Evolutionary conservation across 1,140 invertebrate species (phyloP), one percentile per base, ranked within the genome.

Genomic region (Diachasmimorpha longicaudata): DNA sequence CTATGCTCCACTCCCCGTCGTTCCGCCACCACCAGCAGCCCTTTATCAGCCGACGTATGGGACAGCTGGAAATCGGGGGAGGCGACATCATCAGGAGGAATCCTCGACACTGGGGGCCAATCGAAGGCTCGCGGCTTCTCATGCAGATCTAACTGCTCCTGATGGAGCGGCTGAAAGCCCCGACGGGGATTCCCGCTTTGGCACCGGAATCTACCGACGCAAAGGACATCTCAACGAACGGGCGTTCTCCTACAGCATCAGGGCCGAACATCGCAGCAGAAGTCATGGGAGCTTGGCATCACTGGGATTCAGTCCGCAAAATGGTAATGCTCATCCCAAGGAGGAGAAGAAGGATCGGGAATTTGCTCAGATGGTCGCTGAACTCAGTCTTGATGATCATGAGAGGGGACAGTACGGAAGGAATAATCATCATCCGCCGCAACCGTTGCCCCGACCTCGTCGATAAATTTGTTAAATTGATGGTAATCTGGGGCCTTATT

Each of bases 171-270:
- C 73, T 6, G 91, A 92, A 63, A 90, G 90, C 78, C 90, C 90
- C 0, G 92, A 92, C 13, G 93, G 92, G 31, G 95, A 95, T 58
- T 96, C 95, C 13, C 92, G 94, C 8, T 96, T 95, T 42, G 95
- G 94, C 44, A 96, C 96, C 0, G 95, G 95, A 10, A 96, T 96
- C 75, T 97, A 98, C 84, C 91, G 95, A 67, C 93, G 96, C 82
- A 96, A 97, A 82, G 96, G 96, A 0, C 96, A 98, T 84, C 87
- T 98, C 71, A 98, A 98, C 85, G 96, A 98, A 85, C 89, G 96
- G 66, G 96, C 96, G 16, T 98, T 98, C 84, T 96, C 95, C 13
- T 97, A 98, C 87, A 97, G 96, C 69, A 98, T 98, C 81, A 90
- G 96, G 67, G 96, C 97, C 83, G 96, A 97, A 84, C 96, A 97